Evolutionary conservation across 30 jellyfish, hydroid and myxozoan genomes (phyloP).

Genomic region (Sanderia malayensis): DNA sequence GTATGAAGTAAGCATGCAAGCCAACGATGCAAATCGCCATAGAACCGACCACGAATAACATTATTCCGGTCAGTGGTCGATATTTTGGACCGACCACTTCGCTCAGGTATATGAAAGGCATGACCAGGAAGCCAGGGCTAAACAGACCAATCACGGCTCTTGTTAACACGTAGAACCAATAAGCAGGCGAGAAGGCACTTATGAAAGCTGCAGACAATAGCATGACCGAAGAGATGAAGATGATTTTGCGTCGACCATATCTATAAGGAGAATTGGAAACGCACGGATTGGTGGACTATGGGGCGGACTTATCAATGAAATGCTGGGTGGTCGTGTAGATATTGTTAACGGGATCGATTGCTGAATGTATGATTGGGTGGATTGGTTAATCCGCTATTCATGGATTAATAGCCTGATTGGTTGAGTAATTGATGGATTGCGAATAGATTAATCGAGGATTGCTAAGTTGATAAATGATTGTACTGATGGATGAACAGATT

Average conservation of each 20-base stretch:
- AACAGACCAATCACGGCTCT: slow-evolving; percentile 58
- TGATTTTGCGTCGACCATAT: slow-evolving; percentile 57
- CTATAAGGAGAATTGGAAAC: no score
- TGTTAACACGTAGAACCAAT: slow-evolving; percentile 41
- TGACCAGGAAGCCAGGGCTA: slow-evolving; percentile 49
- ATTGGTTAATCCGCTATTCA: no score
- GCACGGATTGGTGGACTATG: no score
- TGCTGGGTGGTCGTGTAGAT: no score
- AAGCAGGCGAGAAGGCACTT: slow-evolving; percentile 74
- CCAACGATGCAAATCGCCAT: slow-evolving; percentile 55
- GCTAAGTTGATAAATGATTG: no score
- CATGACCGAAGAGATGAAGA: slow-evolving; percentile 29
- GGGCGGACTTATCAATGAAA: no score
- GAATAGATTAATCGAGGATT: no score
- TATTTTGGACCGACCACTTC: slow-evolving; percentile 64
- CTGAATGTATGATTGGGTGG: no score
- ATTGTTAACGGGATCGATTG: no score
- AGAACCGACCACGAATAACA: slow-evolving; percentile 44
- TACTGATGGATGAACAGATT: no score
- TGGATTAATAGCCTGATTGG: no score
- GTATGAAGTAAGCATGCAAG: slow-evolving; percentile 50
- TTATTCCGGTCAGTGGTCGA: slow-evolving; percentile 59
- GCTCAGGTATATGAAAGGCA: slow-evolving; percentile 15
- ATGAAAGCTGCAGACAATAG: slow-evolving; percentile 27
- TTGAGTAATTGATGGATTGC: no score